Base-by-base conservation (phyloP, 2,113 vertebrate genomes). In the Glareola pratincola region DNA sequence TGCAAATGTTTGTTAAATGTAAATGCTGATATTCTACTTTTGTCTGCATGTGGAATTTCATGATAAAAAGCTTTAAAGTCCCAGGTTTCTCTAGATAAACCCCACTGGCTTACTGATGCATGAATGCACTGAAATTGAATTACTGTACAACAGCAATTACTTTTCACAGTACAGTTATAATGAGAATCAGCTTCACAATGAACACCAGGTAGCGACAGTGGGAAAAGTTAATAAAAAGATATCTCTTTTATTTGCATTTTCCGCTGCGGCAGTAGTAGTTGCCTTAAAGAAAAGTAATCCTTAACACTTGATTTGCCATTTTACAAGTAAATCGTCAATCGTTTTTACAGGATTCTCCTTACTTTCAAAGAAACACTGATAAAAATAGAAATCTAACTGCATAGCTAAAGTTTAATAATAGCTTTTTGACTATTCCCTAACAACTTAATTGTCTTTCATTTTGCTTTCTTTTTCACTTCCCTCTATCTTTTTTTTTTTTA, bases 61-160 rank as follows among this genome's bases (percentile, higher is more conserved):
- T 24, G 98, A 99, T 99, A 99, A 99, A 99, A 98, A 98, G 98
- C 98, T 98, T 97, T 98, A 97, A 98, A 98, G 96, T 98, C 97
- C 94, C 94, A 92, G 98, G 98, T 98, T 98, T 98, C 94, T 97
- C 96, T 84, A 98, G 98, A 99, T 99, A 99, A 99, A 98, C 95
- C 97, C 92, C 66, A 76, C 84, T 97, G 90, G 98, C 94, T 98
- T 98, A 98, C 98, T 97, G 98, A 98, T 95, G 98, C 96, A 94
- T 97, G 98, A 97, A 98, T 94, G 96, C 96, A 81, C 98, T 94
- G 98, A 99, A 99, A 99, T 98, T 99, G 98, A 99, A 99, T 99
- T 98, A 98, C 98, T 98, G 98, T 98, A 99, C 98, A 98, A 98
- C 97, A 97, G 97, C 98, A 98, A 98, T 98, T 98, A 98, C 98